A percentile compares a stretch with the other conserved stretches of the same genome.
Evolutionary conservation across 2,797 vertebrate genomes (phyloP).

Genomic region (Melanotaenia boesemani): DNA sequence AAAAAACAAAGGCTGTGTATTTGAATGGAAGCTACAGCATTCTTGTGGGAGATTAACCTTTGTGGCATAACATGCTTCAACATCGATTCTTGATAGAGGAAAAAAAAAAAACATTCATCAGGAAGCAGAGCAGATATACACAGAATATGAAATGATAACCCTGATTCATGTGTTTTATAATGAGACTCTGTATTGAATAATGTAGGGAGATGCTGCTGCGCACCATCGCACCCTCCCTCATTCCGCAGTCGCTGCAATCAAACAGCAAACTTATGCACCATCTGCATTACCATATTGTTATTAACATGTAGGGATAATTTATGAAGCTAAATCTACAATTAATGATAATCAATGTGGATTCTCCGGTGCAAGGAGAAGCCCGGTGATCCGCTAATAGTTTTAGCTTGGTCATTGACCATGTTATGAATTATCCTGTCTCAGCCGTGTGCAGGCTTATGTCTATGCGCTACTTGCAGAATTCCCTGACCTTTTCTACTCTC

Average conservation of each 20-base stretch:
- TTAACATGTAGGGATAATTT: constrained; percentile 60
- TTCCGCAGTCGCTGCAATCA: constrained; percentile 46
- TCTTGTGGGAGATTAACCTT: constrained; percentile 46
- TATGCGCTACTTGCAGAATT: constrained; percentile 48
- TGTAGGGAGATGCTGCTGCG: constrained; percentile 49
- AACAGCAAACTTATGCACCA: constrained; percentile 55
- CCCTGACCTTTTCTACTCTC: constrained; percentile 67
- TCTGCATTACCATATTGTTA: constrained; percentile 61
- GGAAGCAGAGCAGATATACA: constrained; percentile 56
- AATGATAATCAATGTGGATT: constrained; percentile 65
- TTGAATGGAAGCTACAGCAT: constrained; percentile 13
- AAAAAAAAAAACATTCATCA: constrained; percentile 61
- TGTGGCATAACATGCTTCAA: constrained; percentile 38
- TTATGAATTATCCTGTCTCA: constrained; percentile 64
- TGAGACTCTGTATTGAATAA: constrained; percentile 74
- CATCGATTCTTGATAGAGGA: constrained; percentile 45
- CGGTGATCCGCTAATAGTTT: constrained; percentile 53
- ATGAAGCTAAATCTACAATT: constrained; percentile 65
- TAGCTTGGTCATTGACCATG: constrained; percentile 48
- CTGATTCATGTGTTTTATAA: constrained; percentile 66
- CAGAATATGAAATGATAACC: constrained; percentile 63
- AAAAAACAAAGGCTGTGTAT: constrained; percentile 22
- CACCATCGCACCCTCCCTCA: constrained; percentile 39
- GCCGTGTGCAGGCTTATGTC: constrained; percentile 51
- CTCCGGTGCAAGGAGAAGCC: constrained; percentile 19